A percentile compares a stretch with the other conserved stretches of the same genome.
Conservation (phyloP, 2,113 vertebrate genomes). For the Sus scrofa region T2T-Sscrofa CM000819.6:139325501-139326000, state of each 20-base stretch:
- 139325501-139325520: too few species aligned
- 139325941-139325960: background rate
- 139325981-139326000: background rate
- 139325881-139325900: constrained; percentile 10
- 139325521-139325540: too few species aligned
- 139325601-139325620: background rate
- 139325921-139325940: background rate
- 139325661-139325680: background rate
- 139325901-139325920: background rate
- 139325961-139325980: background rate
- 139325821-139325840: background rate
- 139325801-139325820: background rate
- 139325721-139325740: background rate
- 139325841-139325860: background rate
- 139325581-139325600: background rate
- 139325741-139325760: background rate
- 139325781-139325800: background rate
- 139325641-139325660: background rate
- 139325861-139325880: background rate
- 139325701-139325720: background rate
- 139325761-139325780: background rate
- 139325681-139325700: background rate
- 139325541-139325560: too few species aligned
- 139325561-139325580: background rate
- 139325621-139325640: background rate